These are phyloP conservation scores for Maniola hyperantus DNA, from an alignment of 2,888 invertebrate genomes.

Conservation along the genomic window DNA sequence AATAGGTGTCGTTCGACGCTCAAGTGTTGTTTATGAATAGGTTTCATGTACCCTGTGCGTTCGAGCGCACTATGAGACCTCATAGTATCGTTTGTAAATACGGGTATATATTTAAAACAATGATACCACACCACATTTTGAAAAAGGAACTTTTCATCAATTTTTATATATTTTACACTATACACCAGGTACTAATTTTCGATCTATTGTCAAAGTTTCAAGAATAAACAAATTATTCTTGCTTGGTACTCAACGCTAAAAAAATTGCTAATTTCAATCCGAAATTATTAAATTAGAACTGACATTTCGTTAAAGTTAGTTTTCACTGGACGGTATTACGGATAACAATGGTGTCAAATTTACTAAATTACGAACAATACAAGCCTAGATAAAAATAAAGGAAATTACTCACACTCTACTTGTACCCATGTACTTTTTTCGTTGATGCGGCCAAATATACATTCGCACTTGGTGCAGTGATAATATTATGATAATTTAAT, in stretches of 20 bases:
- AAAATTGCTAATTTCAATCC: no score
- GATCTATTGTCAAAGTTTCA: conserved; percentile 40
- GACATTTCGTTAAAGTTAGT: conserved; percentile 31
- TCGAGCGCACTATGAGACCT: no score
- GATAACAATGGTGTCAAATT: conserved; percentile 63
- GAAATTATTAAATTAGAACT: neutral
- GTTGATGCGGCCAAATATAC: conserved; percentile 68
- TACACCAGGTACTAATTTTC: conserved; percentile 45
- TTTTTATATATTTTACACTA: conserved; percentile 42
- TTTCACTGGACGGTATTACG: conserved; percentile 78
- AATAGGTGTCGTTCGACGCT: no score
- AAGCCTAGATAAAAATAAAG: conserved; percentile 55
- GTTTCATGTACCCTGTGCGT: no score
- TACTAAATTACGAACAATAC: conserved; percentile 51
- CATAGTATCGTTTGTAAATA: no score
- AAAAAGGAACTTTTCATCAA: conserved; percentile 61
- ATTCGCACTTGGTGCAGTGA: conserved; percentile 76
- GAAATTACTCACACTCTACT: conserved; percentile 54
- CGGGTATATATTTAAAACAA: conserved; percentile 23
- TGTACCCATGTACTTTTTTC: conserved; percentile 52
- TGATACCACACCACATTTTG: conserved; percentile 51
- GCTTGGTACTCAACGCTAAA: no score
- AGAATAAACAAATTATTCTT: no score
- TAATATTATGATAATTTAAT: conserved; percentile 55
- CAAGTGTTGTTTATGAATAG: no score